phyloP scores from a whole-genome alignment of 2,113 vertebrate genomes.

The Leucosticte australis region DNA sequence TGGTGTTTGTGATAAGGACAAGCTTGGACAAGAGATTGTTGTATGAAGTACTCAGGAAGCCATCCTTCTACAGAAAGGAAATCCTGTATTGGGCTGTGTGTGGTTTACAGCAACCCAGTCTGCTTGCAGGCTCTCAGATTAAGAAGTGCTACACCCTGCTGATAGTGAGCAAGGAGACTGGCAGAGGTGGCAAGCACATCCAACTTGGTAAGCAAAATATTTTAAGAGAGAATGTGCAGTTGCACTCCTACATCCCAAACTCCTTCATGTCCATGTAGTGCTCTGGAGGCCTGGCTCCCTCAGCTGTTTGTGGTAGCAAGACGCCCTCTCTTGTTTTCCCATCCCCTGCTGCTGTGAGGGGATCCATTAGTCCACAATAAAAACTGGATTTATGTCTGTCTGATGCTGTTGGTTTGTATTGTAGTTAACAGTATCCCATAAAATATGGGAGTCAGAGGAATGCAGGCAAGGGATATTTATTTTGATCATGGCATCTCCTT shows the following conservation, averaged over 20 bases:
- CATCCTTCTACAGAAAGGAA: slow-evolving; percentile 21
- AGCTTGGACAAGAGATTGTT: background rate
- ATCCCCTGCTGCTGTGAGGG: background rate
- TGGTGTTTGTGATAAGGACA: background rate
- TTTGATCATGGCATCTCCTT: background rate
- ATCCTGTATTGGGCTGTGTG: slow-evolving; percentile 21
- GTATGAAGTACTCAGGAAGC: background rate
- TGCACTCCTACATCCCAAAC: background rate
- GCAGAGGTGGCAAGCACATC: background rate
- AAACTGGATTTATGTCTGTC: background rate
- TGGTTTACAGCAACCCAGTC: background rate
- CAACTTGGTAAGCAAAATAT: background rate
- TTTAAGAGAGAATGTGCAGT: background rate
- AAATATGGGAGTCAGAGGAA: background rate
- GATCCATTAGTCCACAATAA: background rate
- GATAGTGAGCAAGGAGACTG: background rate
- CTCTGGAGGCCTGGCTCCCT: background rate
- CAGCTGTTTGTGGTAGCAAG: background rate
- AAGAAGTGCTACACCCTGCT: background rate
- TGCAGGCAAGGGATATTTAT: background rate
- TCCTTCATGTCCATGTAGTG: accelerated
- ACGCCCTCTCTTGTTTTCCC: background rate
- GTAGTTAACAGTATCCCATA: background rate
- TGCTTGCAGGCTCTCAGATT: background rate
- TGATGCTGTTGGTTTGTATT: background rate